Base-by-base conservation (phyloP, 2,888 invertebrate genomes). In the Eustalomyia histrio region DNA sequence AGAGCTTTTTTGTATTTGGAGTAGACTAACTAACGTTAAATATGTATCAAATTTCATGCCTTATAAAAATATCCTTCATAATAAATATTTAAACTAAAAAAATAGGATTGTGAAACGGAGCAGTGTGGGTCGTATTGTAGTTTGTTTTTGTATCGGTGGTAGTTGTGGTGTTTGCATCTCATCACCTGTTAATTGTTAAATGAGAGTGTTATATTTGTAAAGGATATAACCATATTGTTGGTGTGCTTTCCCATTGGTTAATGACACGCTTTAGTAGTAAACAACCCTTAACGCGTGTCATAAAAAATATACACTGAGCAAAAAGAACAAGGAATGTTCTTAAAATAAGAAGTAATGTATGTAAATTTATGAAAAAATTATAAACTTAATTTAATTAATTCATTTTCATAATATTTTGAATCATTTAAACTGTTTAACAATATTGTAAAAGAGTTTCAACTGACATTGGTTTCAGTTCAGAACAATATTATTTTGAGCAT, bases 231-330 rank as follows among this genome's bases (percentile, higher is more conserved):
- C 67, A 29, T 47, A 17, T 39, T 24, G 52, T 61, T 39, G n/a
- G 7, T 14, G 17, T 61, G 73, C 10, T 53, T 73, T 78, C 39
- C 74, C 65, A 75, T 69, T 81, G 81, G 74, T 55, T 69, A 75
- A 61, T 75, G 67, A 33, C 71, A 74, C 52, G 61, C 60, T 67
- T 74, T 61, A 43, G 55, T n/a, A 58, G 47, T 67, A 75, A 81
- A 81, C 81, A 43, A 81, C 81, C 81, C 81, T 39, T 78, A 71
- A 63, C 55, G 74, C 61, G 67, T 78, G 69, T 3, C 78, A 74
- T 16, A 78, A 8, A 58, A 50, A 47, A 24, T 24, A 47, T 61
- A 71, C 74, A 78, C 78, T 57, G 65, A 57, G 9, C 1, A 81
- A 17, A 74, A 74, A n/a, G n/a, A n/a, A n/a, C n/a, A n/a, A n/a